A percentile compares a stretch with the other conserved stretches of the same genome.
Evolutionary conservation across 1,140 invertebrate species (phyloP).

Genomic region (Calosoma granatense): DNA sequence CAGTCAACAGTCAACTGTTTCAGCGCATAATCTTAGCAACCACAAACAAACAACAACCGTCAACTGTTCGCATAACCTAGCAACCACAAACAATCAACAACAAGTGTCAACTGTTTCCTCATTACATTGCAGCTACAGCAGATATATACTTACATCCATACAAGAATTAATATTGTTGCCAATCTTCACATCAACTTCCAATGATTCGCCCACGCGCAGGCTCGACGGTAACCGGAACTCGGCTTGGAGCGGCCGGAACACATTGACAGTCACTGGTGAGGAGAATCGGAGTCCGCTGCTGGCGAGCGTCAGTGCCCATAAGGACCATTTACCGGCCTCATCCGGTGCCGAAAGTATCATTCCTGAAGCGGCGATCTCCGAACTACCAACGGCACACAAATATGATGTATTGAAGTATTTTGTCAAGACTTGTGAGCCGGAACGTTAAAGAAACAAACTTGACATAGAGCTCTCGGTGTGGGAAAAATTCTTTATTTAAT

Average conservation of each 20-base stretch:
- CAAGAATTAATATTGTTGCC: conserved; percentile 54
- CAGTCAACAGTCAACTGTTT: no score
- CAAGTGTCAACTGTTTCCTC: no score
- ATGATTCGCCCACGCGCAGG: conserved; percentile 46
- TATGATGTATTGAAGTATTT: no score
- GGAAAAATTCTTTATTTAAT: no score
- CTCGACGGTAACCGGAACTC: conserved; percentile 45
- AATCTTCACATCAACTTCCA: conserved; percentile 53
- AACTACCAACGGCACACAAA: no score
- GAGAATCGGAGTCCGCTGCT: conserved; percentile 42
- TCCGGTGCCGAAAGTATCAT: conserved; percentile 42
- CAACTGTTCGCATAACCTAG: no score
- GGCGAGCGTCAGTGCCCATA: conserved; percentile 44
- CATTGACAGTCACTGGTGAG: conserved; percentile 40
- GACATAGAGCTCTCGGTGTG: no score
- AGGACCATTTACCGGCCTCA: conserved; percentile 48
- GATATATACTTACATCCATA: conserved; percentile 48
- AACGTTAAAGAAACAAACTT: no score
- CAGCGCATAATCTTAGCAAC: background rate
- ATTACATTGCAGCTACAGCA: no score
- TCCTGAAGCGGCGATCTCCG: conserved; percentile 37
- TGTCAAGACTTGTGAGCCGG: no score
- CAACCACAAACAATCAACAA: no score
- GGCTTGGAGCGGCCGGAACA: conserved; percentile 46
- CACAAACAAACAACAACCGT: background rate